Conservation (phyloP, 2,888 invertebrate species). For the Eubasilissa splendida region DNA sequence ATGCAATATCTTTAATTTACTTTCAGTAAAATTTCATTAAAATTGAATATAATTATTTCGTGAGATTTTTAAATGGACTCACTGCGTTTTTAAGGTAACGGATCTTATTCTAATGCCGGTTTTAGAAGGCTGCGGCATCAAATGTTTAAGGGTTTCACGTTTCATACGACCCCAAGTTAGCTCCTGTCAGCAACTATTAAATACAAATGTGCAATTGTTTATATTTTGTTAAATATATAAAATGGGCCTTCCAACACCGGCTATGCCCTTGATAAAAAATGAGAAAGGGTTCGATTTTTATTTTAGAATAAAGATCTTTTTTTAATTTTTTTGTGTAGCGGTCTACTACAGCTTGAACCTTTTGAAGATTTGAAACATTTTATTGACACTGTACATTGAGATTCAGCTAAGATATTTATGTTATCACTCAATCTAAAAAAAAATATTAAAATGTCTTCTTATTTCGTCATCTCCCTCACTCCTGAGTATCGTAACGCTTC, state of each 20-base stretch:
- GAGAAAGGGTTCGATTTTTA: background rate
- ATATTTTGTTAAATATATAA: constrained; percentile 20
- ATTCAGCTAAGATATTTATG: too few relatives aligned
- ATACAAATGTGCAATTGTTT: constrained; percentile 49
- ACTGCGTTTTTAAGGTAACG: background rate
- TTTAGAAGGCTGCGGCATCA: constrained; percentile 21
- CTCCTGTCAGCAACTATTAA: constrained; percentile 48
- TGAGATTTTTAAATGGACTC: background rate
- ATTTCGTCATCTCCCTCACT: too few relatives aligned
- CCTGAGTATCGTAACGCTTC: too few relatives aligned
- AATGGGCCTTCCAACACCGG: background rate
- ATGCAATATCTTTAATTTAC: too few relatives aligned
- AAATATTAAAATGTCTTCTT: too few relatives aligned
- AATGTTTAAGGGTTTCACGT: constrained; percentile 49
- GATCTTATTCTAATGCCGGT: constrained; percentile 1
- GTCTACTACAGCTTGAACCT: too few relatives aligned
- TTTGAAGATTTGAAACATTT: too few relatives aligned
- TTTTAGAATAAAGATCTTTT: background rate
- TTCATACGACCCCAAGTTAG: constrained; percentile 47
- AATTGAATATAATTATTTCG: too few relatives aligned
- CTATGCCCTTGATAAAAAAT: background rate
- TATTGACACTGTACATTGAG: too few relatives aligned
- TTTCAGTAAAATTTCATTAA: too few relatives aligned
- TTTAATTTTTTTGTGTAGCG: too few relatives aligned
- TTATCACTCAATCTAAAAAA: too few relatives aligned